A percentile compares a stretch with the other conserved stretches of the same genome.
These are phyloP conservation scores for Furcula furcula DNA, from an alignment of 2,888 invertebrate genomes.

Conservation along the genomic window DNA sequence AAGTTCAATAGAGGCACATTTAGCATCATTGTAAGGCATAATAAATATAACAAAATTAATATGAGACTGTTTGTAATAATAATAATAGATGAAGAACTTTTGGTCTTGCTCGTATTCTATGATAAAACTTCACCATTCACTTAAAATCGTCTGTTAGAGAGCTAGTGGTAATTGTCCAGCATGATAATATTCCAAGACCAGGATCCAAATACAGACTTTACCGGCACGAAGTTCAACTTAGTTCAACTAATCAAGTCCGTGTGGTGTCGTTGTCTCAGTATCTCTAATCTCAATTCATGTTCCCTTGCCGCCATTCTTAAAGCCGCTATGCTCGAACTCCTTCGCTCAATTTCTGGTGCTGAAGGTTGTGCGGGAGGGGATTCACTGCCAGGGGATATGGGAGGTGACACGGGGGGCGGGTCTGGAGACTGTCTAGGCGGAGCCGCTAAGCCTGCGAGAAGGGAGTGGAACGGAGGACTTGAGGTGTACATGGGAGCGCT, in stretches of 20 bases:
- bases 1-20: too few relatives aligned
- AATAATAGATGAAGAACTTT: too few relatives aligned
- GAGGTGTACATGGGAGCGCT: slow-evolving; percentile 86
- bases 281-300: slow-evolving; percentile 92
- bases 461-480: slow-evolving; percentile 66
- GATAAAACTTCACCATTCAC: too few relatives aligned
- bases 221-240: slow-evolving; percentile 7
- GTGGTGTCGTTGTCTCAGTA: slow-evolving; percentile 88
- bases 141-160: background rate
- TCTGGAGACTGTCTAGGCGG: slow-evolving; percentile 75
- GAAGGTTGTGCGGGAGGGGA: slow-evolving; percentile 72
- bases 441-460: slow-evolving; percentile 66
- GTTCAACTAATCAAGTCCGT: slow-evolving; percentile 90
- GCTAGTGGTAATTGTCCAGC: background rate
- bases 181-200: background rate
- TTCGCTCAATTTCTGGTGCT: slow-evolving; percentile 88
- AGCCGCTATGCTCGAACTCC: slow-evolving; percentile 94
- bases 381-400: slow-evolving; percentile 74
- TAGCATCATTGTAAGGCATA: too few relatives aligned
- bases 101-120: too few relatives aligned
- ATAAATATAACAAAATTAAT: too few relatives aligned
- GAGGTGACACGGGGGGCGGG: slow-evolving; percentile 78
- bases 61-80: too few relatives aligned
- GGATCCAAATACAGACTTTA: background rate
- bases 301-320: slow-evolving; percentile 93